Evolutionary conservation across 2,797 vertebrate genomes (phyloP).

Genomic region (Enoplosus armatus): DNA sequence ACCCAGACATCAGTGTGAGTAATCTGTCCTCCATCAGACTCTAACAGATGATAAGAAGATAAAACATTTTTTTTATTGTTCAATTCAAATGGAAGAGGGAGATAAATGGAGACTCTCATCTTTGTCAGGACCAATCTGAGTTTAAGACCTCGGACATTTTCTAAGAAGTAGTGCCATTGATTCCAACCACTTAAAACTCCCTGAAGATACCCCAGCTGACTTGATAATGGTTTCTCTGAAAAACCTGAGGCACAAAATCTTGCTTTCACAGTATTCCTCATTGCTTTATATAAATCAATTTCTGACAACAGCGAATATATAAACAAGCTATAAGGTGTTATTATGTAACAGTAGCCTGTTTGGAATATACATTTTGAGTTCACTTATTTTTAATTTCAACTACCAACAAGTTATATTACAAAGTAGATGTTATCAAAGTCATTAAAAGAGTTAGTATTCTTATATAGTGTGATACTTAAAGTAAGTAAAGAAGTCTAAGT

Average conservation of each 20-base stretch:
- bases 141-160: neutral
- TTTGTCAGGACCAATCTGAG: neutral
- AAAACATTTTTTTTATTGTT: too few species aligned
- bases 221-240: neutral
- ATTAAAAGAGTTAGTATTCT: neutral
- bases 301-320: neutral
- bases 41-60: too few species aligned
- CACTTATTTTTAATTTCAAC: neutral
- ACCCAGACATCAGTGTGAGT: conserved; percentile 29
- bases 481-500: too few species aligned
- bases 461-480: neutral
- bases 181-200: neutral
- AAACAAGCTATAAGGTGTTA: neutral
- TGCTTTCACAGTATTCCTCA: neutral
- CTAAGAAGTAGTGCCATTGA: neutral
- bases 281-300: neutral
- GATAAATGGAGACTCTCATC: neutral
- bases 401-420: neutral
- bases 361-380: neutral
- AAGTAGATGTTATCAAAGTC: neutral
- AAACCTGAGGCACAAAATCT: neutral
- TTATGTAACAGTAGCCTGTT: neutral
- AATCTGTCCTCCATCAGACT: conserved; percentile 4
- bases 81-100: neutral
- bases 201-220: conserved; percentile 1